These are phyloP conservation scores for Anisognathus igniventris DNA, from an alignment of 2,797 vertebrate genomes.

Conservation along the genomic window DNA sequence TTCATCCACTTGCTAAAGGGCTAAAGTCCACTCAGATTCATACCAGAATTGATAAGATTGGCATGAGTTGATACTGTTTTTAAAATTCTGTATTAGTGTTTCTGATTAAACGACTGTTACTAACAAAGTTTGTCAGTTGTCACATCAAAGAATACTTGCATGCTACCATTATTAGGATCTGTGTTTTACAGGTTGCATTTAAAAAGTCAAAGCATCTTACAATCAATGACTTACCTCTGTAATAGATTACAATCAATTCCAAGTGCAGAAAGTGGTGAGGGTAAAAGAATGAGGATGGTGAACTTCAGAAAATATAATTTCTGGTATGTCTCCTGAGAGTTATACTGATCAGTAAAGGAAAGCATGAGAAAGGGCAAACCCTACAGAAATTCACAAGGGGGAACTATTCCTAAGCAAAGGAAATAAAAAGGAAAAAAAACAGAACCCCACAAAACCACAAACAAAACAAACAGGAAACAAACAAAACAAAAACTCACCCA, in stretches of 20 bases:
- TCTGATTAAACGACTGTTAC: background rate
- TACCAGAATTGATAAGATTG: background rate
- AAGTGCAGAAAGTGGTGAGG: background rate
- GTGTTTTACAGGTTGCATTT: background rate
- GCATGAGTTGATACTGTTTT: background rate
- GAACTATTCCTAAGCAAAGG: background rate
- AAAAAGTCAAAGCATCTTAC: background rate
- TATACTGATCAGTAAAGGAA: background rate
- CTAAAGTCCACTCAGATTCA: background rate
- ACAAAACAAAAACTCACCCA: background rate
- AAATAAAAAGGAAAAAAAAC: background rate
- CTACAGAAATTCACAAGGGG: background rate
- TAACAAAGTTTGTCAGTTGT: background rate
- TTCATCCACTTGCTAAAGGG: background rate
- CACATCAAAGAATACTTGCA: background rate
- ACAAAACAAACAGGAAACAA: background rate
- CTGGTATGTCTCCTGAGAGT: background rate
- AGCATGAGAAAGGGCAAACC: background rate
- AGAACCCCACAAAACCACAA: background rate
- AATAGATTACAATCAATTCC: background rate
- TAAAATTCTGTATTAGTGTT: background rate
- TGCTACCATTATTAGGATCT: background rate
- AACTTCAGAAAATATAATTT: background rate
- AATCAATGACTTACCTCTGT: background rate
- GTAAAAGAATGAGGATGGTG: background rate